A percentile compares a stretch with the other conserved stretches of the same genome.
phyloP scores from a whole-genome alignment of 92 coral and sea anemone genomes.

The Bergia sp. region DNA sequence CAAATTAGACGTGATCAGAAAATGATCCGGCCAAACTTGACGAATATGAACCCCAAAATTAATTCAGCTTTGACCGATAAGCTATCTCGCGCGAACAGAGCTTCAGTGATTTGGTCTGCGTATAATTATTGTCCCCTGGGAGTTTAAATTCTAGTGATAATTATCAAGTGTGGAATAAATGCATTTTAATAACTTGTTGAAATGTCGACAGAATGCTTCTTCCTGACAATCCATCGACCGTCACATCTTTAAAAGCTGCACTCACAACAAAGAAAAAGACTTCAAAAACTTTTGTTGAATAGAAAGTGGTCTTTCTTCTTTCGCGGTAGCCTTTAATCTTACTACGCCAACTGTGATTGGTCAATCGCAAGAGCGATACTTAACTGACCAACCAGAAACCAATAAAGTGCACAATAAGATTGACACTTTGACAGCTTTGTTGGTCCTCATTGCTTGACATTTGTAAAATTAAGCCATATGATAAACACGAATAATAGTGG shows the following conservation, averaged over 20 bases:
- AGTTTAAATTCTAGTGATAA: constrained; percentile 70
- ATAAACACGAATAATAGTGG: constrained; percentile 54
- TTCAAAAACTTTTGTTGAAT: constrained; percentile 28
- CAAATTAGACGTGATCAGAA: constrained; percentile 18
- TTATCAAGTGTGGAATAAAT: constrained; percentile 70
- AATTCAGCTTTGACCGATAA: constrained; percentile 40
- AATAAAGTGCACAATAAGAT: constrained; percentile 46
- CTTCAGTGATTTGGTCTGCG: background rate
- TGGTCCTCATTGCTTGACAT: constrained; percentile 55
- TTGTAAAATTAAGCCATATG: constrained; percentile 74
- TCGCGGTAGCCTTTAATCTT: constrained; percentile 50
- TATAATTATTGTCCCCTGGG: constrained; percentile 30
- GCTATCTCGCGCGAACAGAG: constrained; percentile 49
- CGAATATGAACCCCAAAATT: constrained; percentile 35
- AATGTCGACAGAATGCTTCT: constrained; percentile 55
- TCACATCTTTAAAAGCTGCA: constrained; percentile 26
- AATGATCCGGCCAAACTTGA: constrained; percentile 26
- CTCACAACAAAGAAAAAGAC: constrained; percentile 12
- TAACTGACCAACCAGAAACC: constrained; percentile 57
- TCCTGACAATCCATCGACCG: constrained; percentile 51
- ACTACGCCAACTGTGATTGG: constrained; percentile 49
- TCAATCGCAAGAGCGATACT: constrained; percentile 24
- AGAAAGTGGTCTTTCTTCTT: background rate
- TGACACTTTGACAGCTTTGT: constrained; percentile 60
- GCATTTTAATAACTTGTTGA: constrained; percentile 84